Conservation (phyloP, 2,113 vertebrate species). For the Saguinus imperator region DNA sequence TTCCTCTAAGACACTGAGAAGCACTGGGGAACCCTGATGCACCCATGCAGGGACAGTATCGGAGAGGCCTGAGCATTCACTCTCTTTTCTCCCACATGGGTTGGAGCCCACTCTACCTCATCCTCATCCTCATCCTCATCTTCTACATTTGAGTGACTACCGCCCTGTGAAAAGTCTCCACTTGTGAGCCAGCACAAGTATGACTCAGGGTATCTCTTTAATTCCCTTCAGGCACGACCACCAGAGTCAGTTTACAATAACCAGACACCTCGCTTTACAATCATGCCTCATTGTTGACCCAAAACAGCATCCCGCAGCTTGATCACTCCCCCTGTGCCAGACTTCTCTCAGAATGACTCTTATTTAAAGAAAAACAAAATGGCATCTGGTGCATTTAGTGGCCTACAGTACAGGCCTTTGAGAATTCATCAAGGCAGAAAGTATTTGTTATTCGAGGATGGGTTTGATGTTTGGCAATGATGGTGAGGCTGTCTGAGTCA, state of each 20-base stretch:
- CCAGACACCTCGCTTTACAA: neutral
- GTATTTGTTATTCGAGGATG: neutral
- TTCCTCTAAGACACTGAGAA: neutral
- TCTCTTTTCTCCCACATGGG: neutral
- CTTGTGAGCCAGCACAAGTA: neutral
- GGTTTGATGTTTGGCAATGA: neutral
- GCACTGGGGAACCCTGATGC: no score
- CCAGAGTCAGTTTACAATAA: neutral
- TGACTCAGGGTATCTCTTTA: neutral
- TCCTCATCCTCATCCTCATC: neutral
- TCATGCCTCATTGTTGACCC: neutral
- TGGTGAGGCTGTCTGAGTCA: neutral
- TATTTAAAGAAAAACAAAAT: neutral
- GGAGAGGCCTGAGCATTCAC: neutral
- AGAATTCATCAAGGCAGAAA: neutral
- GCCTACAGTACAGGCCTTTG: neutral
- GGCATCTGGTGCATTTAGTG: constrained; percentile 1
- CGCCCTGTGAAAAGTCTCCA: neutral
- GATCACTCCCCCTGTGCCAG: neutral
- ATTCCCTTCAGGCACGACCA: neutral
- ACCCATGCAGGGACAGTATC: neutral
- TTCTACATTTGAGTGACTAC: neutral
- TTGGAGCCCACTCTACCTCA: neutral
- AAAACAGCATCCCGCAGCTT: neutral
- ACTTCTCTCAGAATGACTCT: neutral